Evolutionary conservation across 2,113 vertebrate species (phyloP).

Genomic region (Tapirus terrestris): DNA sequence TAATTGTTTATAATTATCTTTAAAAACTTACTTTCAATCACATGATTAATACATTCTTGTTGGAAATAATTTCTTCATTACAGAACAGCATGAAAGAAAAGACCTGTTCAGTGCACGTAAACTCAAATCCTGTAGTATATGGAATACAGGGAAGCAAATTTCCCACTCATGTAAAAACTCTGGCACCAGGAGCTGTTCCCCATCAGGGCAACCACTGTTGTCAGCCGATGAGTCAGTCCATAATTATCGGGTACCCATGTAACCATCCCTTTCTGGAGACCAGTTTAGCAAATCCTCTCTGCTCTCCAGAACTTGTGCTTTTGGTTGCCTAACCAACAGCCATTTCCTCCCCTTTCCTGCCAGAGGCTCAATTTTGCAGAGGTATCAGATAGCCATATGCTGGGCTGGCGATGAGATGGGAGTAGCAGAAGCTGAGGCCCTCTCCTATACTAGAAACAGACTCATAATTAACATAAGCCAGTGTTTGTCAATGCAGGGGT

Average conservation of each 20-base stretch:
- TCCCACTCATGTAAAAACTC: background rate
- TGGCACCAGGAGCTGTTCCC: background rate
- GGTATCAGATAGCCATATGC: background rate
- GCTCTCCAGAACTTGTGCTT: background rate
- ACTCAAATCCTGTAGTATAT: background rate
- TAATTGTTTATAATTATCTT: constrained; percentile 54
- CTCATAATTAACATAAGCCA: background rate
- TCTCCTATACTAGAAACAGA: background rate
- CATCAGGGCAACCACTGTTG: constrained; percentile 34
- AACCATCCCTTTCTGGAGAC: constrained; percentile 50
- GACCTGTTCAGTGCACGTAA: background rate
- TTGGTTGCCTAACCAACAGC: constrained; percentile 31
- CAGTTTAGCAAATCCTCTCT: constrained; percentile 62
- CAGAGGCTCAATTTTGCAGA: background rate
- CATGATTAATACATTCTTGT: background rate
- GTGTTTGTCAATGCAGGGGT: background rate
- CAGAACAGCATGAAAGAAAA: constrained; percentile 22
- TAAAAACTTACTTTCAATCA: constrained; percentile 56
- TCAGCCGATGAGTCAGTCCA: constrained; percentile 29
- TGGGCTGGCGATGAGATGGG: background rate
- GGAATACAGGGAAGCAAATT: background rate
- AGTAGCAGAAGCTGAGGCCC: background rate
- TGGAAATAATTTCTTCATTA: constrained; percentile 47
- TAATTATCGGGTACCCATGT: constrained; percentile 54
- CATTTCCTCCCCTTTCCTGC: background rate